These are phyloP conservation scores for Harpalus rufipes DNA, from an alignment of 2,888 invertebrate genomes.

Conservation along the genomic window DNA sequence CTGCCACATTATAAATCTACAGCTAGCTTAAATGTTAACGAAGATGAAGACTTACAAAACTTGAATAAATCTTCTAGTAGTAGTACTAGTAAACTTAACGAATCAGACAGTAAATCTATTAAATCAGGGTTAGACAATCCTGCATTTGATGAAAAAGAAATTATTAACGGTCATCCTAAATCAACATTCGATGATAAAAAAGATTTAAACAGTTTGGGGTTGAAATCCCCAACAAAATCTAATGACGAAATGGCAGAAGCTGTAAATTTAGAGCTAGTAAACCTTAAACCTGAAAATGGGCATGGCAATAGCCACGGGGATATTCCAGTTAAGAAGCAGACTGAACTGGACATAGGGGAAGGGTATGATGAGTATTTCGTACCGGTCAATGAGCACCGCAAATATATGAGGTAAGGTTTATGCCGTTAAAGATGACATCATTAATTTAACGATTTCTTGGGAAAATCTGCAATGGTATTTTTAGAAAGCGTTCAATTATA, in stretches of 20 bases:
- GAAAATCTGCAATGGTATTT: not conserved
- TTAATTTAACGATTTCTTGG: not conserved
- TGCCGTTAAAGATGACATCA: not conserved
- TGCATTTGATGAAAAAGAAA: conserved; percentile 73
- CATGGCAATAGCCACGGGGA: conserved; percentile 74
- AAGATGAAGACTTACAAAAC: conserved; percentile 74
- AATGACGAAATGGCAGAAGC: conserved; percentile 80
- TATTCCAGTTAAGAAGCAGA: conserved; percentile 82
- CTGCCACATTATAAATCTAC: conserved; percentile 75
- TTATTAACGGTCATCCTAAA: conserved; percentile 70
- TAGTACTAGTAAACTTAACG: conserved; percentile 75
- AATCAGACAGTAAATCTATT: conserved; percentile 71
- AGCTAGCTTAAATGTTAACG: conserved; percentile 76
- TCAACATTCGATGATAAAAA: conserved; percentile 74
- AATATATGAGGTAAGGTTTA: conserved; percentile 86
- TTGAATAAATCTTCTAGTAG: conserved; percentile 75
- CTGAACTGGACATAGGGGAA: conserved; percentile 83
- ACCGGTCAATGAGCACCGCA: conserved; percentile 90
- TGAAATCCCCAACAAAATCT: conserved; percentile 72
- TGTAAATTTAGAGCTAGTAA: conserved; percentile 89
- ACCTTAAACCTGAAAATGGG: conserved; percentile 81
- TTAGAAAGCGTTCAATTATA: not conserved
- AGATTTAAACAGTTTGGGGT: conserved; percentile 73
- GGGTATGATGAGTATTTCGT: conserved; percentile 92
- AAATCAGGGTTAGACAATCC: conserved; percentile 77